Conservation (phyloP, 2,113 vertebrate genomes). For the Diglossa brunneiventris region DNA sequence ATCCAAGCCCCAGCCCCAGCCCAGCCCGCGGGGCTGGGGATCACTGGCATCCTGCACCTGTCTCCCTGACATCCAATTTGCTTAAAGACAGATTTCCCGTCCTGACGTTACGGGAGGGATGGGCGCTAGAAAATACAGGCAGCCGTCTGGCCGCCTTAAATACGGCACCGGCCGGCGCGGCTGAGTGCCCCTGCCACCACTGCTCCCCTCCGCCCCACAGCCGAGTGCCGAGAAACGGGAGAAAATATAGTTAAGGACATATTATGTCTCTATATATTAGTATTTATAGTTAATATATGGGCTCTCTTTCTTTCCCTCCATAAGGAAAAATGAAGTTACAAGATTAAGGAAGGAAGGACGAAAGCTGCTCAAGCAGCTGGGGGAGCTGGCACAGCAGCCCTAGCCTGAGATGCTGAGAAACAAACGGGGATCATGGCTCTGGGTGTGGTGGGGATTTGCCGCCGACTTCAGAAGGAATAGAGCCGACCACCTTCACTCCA, state of each 20-base stretch:
- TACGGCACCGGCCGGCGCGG: background rate
- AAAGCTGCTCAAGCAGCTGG: background rate
- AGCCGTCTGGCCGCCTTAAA: background rate
- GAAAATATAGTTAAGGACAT: background rate
- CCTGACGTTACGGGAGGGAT: background rate
- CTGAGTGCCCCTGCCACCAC: background rate
- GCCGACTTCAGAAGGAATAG: accelerated
- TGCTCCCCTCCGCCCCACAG: background rate
- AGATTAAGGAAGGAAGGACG: background rate
- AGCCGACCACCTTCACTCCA: background rate
- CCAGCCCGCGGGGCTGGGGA: background rate
- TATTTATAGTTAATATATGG: background rate
- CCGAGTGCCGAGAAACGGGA: background rate
- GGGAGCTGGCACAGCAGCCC: background rate
- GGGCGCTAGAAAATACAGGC: background rate
- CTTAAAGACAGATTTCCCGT: background rate
- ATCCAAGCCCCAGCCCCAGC: too few relatives aligned
- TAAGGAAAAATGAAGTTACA: background rate
- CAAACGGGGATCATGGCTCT: background rate
- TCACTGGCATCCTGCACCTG: background rate
- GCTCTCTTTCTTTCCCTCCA: background rate
- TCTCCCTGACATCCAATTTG: background rate
- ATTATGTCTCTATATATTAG: too few relatives aligned
- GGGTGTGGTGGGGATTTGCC: background rate
- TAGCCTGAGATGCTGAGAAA: background rate